phyloP scores from a whole-genome alignment of 2,113 vertebrate species.

The Tyrannus savana region DNA sequence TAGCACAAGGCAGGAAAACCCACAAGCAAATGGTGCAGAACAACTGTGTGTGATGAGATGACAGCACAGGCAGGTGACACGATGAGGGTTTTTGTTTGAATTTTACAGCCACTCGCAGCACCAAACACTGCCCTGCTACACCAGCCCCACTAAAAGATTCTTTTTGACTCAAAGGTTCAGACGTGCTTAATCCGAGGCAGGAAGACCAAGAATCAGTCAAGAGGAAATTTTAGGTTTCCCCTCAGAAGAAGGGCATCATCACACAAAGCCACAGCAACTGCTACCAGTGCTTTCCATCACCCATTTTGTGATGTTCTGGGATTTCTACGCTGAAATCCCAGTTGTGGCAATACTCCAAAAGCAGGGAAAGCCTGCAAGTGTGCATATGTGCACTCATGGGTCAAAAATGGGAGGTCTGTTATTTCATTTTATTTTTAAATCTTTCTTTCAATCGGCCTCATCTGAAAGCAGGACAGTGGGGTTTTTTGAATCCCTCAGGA shows the following conservation, averaged over 20 bases:
- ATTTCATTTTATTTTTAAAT: not conserved
- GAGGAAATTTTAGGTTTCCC: not conserved
- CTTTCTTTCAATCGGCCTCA: not conserved
- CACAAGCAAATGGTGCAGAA: not conserved
- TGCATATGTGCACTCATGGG: not conserved
- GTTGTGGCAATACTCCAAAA: rapidly evolving
- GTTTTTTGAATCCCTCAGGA: not conserved
- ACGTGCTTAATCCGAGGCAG: not conserved
- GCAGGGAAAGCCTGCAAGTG: not conserved
- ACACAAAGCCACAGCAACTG: not conserved
- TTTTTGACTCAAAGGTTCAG: not conserved
- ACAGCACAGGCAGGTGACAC: not conserved
- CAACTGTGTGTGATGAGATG: rapidly evolving
- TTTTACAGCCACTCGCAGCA: not conserved
- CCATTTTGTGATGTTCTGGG: not conserved
- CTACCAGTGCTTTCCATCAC: not conserved
- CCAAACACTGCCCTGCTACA: not conserved
- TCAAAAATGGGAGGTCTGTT: not conserved
- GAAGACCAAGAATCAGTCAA: not conserved
- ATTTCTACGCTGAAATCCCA: not conserved
- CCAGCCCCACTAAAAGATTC: too few relatives aligned
- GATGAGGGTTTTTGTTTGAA: rapidly evolving
- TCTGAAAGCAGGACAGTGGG: not conserved
- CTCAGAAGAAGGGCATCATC: not conserved
- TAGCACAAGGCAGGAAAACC: not conserved